Evolutionary conservation across 1,140 invertebrate species (phyloP).

Genomic region (Holotrichia oblita): DNA sequence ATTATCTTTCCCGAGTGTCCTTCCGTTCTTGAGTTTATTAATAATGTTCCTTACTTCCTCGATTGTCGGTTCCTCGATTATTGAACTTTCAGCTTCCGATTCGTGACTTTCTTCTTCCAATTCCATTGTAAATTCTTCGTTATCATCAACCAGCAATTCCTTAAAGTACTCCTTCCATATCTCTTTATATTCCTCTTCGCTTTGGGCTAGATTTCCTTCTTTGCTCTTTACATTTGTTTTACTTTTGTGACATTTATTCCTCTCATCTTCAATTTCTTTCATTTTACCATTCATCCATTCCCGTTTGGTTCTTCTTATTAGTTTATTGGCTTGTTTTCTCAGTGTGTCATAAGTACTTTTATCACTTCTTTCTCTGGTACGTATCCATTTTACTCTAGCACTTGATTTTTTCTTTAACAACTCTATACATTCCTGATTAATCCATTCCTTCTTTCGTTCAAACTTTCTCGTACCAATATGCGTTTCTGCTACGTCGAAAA

Average conservation of each 20-base stretch:
- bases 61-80: background rate
- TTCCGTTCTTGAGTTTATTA: background rate
- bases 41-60: background rate
- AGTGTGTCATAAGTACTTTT: background rate
- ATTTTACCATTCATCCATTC: background rate
- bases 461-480: background rate
- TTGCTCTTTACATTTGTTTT: background rate
- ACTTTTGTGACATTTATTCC: background rate
- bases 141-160: background rate
- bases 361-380: background rate
- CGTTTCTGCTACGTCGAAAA: background rate
- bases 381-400: background rate
- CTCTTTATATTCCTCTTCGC: background rate
- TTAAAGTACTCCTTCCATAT: background rate
- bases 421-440: background rate
- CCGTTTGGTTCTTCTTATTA: background rate
- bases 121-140: background rate
- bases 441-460: slow-evolving; percentile 1
- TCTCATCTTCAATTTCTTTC: background rate
- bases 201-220: background rate
- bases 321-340: background rate
- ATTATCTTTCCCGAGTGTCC: background rate
- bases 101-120: background rate
- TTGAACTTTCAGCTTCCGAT: background rate
- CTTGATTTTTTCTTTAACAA: background rate